Evolutionary conservation across 2,797 vertebrate genomes (phyloP).

Genomic region (Pseudochirops cupreus): DNA sequence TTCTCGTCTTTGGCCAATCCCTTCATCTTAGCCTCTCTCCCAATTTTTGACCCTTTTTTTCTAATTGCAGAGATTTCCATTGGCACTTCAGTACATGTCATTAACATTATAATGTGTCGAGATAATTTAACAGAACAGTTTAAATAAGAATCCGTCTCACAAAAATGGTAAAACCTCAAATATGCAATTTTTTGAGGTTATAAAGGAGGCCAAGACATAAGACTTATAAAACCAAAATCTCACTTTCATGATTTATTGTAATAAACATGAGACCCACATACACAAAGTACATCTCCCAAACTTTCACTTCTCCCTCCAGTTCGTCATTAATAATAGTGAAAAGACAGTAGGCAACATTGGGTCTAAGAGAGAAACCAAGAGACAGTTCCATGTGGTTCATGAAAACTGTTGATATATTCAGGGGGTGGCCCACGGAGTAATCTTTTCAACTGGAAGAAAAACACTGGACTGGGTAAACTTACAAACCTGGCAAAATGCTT

Average conservation of each 20-base stretch:
- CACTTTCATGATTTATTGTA: slow-evolving; percentile 75
- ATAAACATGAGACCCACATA: slow-evolving; percentile 21
- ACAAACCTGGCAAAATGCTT: slow-evolving; percentile 81
- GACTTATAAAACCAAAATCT: slow-evolving; percentile 74
- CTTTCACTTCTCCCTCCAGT: slow-evolving; percentile 70
- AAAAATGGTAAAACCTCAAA: slow-evolving; percentile 63
- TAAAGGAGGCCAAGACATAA: slow-evolving; percentile 69
- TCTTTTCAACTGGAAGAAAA: slow-evolving; percentile 82
- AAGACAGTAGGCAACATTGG: slow-evolving; percentile 77
- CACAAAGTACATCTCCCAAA: slow-evolving; percentile 48
- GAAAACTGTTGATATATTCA: slow-evolving; percentile 73
- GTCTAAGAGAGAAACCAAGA: slow-evolving; percentile 67
- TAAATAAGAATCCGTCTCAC: slow-evolving; percentile 66
- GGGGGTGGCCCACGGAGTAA: slow-evolving; percentile 75
- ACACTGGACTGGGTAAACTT: slow-evolving; percentile 83
- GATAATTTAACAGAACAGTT: slow-evolving; percentile 57
- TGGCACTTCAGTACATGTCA: slow-evolving; percentile 41
- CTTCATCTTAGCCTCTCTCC: slow-evolving; percentile 58
- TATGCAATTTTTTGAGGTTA: slow-evolving; percentile 66
- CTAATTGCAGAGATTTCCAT: slow-evolving; percentile 69
- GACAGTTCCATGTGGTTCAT: slow-evolving; percentile 68
- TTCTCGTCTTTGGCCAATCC: slow-evolving; percentile 39
- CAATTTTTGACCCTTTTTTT: slow-evolving; percentile 64
- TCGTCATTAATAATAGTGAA: slow-evolving; percentile 65
- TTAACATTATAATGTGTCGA: slow-evolving; percentile 66